Base-by-base conservation (phyloP, 2,888 invertebrate species). In the Ferdinandea cuprea region DNA sequence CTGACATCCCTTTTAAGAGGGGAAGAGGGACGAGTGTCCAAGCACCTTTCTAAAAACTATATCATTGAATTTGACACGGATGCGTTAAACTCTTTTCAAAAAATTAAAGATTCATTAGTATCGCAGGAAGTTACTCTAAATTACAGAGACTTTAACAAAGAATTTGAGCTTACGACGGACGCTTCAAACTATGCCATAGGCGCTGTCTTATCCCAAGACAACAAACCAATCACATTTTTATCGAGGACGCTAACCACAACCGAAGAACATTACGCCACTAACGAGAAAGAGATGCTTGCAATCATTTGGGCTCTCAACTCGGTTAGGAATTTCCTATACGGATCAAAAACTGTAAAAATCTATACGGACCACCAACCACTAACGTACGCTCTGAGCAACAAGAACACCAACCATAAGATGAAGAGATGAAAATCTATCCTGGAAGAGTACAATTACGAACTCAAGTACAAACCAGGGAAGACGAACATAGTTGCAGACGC, bases 1-100 rank as follows among this genome's bases (percentile, higher is more conserved):
- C 11, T 37, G n/a, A 37, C 37, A 61, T 54, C 68, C 44, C 80
- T 78, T 30, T 52, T 74, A 65, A 72, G 72, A 66, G 71, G 84
- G 35, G 65, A 78, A 30, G 68, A 74, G 40, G 69, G 58, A 30
- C 59, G 59, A n/a, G 13, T 52, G 40, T 52, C 71, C 40, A 72
- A 61, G 52, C 32, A 42, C 5, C 1, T 8, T 15, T 63, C 63
- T 65, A 68, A 52, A 28, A 54, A 68, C 2, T 32, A 46, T 19
- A 11, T 32, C 19, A 32, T 30, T n/a, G 19, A 44, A 17, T 11
- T 52, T 8, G 40, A 42, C 25, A 13, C 15, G 4, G 19, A 35
- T 13, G 58, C 71, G 5, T 7, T 56, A 8, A 66, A 74, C 11
- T 28, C 73, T 11, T 58, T 66, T 9, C n/a, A 58, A 11, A 79